Conservation (phyloP, 2,797 vertebrate genomes). For the Propithecus perrieri region DNA sequence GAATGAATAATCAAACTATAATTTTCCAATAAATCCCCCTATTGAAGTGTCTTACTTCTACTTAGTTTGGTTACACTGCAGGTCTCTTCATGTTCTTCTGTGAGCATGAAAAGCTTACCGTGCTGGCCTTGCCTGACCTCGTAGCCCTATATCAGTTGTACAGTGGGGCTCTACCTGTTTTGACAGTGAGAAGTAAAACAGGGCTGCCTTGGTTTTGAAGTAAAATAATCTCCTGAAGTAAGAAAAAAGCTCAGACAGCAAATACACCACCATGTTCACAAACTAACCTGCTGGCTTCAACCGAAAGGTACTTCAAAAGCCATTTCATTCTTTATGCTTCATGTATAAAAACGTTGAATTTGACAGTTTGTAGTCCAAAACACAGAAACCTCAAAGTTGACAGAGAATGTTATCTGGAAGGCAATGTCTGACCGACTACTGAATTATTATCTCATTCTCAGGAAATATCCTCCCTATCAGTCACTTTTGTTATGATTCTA, state of each 20-base stretch:
- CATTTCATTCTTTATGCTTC: not conserved
- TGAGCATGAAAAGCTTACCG: not conserved
- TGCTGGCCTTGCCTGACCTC: not conserved
- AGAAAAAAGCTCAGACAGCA: not conserved
- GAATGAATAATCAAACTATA: conserved; percentile 10
- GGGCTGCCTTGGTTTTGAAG: not conserved
- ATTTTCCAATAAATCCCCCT: conserved; percentile 31
- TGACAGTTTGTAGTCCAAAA: conserved; percentile 40
- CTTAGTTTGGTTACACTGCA: not conserved
- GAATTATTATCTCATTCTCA: conserved; percentile 3
- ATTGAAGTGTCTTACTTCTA: not conserved
- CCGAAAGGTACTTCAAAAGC: not conserved
- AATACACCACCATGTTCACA: not conserved
- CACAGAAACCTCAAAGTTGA: conserved; percentile 21
- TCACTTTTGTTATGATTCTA: not conserved
- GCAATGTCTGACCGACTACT: not conserved
- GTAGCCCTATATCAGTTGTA: not conserved
- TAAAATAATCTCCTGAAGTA: conserved; percentile 1
- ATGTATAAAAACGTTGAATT: not conserved
- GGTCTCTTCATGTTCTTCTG: not conserved
- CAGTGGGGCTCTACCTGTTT: not conserved
- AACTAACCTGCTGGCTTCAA: not conserved
- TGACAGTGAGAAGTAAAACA: not conserved
- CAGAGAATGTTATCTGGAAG: conserved; percentile 27
- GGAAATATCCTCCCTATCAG: not conserved